Conservation (phyloP, 1,140 invertebrate genomes). For the Rhagoletis zephyria region DNA sequence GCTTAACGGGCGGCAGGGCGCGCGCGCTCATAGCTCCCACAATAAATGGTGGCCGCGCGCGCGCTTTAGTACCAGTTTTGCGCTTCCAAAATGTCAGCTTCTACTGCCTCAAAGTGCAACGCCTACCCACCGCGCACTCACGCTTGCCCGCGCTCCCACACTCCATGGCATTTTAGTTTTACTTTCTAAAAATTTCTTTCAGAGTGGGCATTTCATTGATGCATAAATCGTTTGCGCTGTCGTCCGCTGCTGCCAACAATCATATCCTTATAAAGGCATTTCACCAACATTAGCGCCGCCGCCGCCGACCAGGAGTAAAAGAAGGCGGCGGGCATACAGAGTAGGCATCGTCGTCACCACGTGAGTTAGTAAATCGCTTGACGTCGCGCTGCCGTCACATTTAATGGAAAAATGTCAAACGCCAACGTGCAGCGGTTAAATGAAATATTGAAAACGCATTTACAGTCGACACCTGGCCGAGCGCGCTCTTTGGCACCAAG, state of each 20-base stretch:
- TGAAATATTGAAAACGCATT: constrained; percentile 50
- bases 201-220: constrained; percentile 42
- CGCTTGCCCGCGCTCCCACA: not conserved
- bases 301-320: not conserved
- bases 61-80: constrained; percentile 43
- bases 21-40: not conserved
- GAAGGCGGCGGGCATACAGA: not conserved
- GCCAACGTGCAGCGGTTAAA: constrained; percentile 45
- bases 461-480: constrained; percentile 46
- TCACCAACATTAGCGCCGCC: not conserved
- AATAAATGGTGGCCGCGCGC: constrained; percentile 15
- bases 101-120: not conserved
- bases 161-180: not conserved
- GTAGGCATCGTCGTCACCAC: constrained; percentile 2
- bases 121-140: not conserved
- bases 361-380: constrained; percentile 35
- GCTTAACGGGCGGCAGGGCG: not conserved
- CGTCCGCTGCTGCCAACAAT: not conserved
- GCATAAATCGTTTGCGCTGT: constrained; percentile 39
- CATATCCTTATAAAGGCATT: constrained; percentile 38
- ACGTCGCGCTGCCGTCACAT: constrained; percentile 29
- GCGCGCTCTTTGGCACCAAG: not conserved
- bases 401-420: constrained; percentile 52
- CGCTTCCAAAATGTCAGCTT: constrained; percentile 45
- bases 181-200: constrained; percentile 18